Evolutionary conservation across 35 echinoderm and acorn worm species (phyloP), one percentile per base, ranked within the genome.

Genomic region (Apostichopus californicus): DNA sequence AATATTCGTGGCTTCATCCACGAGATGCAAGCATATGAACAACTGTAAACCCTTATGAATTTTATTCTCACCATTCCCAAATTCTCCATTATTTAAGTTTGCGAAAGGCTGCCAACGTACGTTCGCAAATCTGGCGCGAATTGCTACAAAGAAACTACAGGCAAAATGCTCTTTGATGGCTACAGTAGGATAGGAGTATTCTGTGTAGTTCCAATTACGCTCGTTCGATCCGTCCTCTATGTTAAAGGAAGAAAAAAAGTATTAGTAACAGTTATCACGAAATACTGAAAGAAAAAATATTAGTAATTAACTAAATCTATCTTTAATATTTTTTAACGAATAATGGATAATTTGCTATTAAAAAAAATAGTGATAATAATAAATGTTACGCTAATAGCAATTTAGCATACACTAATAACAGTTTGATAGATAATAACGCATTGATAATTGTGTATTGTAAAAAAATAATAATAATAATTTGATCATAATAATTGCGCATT

Each of bases 51-150:
- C n/a, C 12, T 20, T 14, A 5, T 72, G 12, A 14, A 72, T 72
- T 72, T 72, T 12, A 81, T 13, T n/a, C 54, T 85, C 52, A 85
- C 81, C 81, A 22, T 56, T 54, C 5, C 81, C 81, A 60, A 58
- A 85, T 20, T 85, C 14, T 22, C 20, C 55, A 1, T 59, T 55
- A 18, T 56, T 59, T 21, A 59, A 1, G 55, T 85, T 56, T 5
- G 55, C 81, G 57, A 85, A 85, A 18, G 81, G 81, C 23, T 85
- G 81, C 81, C 81, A 85, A 59, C 81, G 57, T 5, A 58, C 55
- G 81, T 85, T 24, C 5, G 8, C 20, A 56, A 85, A 58, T n/a
- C 54, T 85, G 22, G 81, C 81, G 18, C 81, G 2, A 59, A 56
- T 55, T 25, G 81, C 57, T 20, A 85, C 57, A 59, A 85, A 85